Base-by-base conservation (phyloP, 2,113 vertebrate genomes). In the Oxyura jamaicensis region DNA sequence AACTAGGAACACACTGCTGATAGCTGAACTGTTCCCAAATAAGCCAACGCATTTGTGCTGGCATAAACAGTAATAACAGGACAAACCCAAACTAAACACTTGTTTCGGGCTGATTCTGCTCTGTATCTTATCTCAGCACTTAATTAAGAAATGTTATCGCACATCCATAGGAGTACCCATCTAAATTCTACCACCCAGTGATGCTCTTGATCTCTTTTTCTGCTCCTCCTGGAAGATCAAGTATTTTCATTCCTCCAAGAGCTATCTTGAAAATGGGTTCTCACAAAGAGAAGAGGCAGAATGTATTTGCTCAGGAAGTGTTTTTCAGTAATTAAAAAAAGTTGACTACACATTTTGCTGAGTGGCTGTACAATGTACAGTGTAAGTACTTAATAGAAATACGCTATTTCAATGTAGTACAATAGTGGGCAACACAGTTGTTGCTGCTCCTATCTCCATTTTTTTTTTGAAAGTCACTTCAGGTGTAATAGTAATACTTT, bases 141-240 rank as follows among this genome's bases (percentile, higher is more conserved):
- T 94, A 86, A 88, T 88, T 88, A 95, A 95, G 46, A 91, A 91
- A 67, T 14, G 18, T 85, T 95, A 94, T 85, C 90, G 73, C 9
- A 58, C 36, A 63, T 46, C 36, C 78, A 84, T 39, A 36, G 35
- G 36, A 36, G 20, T 42, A 88, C 56, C 52, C 48, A 88, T 25
- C 46, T 67, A 71, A 53, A 18, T 88, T 74, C 79, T 81, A 80
- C 76, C 71, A 83, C 28, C 29, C 4, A 0, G 1, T 56, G 33
- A 36, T 56, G 66, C 62, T 56, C 50, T 23, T 36, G 3, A 36
- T 41, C 48, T 42, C 65, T 62, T 67, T 71, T 69, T 65, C 44
- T 88, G 33, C 67, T 65, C 77, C 83, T 89, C n/a, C 78, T 80
- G 18, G 7, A 83, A 26, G 52, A 83, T 14, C 35, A 88, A 66